Base-by-base conservation (phyloP, 1,140 invertebrate species). In the Matsumurasca onukii region DNA sequence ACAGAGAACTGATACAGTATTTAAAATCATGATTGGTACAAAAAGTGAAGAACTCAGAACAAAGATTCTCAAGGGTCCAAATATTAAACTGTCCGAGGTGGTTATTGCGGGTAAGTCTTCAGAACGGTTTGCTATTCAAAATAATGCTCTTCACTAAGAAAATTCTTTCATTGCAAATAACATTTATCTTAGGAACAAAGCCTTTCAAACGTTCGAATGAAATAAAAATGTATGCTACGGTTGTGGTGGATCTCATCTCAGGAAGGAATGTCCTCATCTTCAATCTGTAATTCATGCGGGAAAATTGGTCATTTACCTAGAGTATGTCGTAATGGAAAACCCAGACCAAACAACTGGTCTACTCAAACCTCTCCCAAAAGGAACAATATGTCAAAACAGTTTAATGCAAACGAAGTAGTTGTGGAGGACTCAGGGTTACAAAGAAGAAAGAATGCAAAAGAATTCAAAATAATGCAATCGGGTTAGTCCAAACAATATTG, bases 21-120 rank as follows among this genome's bases (percentile, higher is more conserved):
- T n/a, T n/a, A 45, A 45, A 45, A n/a, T 45, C 9, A 45, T 45
- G 39, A 45, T 45, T 45, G 39, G 39, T 45, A 45, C 39, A n/a
- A 45, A n/a, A 45, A 45, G 39, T 45, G 39, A 45, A n/a, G 39
- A 45, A 45, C 39, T 45, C 39, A 45, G n/a, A n/a, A n/a, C n/a
- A n/a, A n/a, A n/a, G n/a, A n/a, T n/a, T n/a, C n/a, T n/a, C n/a
- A n/a, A n/a, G 39, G 39, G n/a, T 45, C 39, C 39, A n/a, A 45
- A 45, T 12, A 45, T 45, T 9, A 45, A 45, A 45, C 39, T 45
- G n/a, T 45, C 39, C n/a, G 39, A 45, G 9, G 39, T 45, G n/a
- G 39, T 45, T 45, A 45, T 45, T 45, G 39, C 39, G n/a, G 39
- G 39, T 45, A 45, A 45, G n/a, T 45, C 39, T 45, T 45, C 39